A percentile compares a stretch with the other conserved stretches of the same genome.
Evolutionary conservation across 2,797 vertebrate genomes (phyloP).

Genomic region (Siniperca scherzeri): DNA sequence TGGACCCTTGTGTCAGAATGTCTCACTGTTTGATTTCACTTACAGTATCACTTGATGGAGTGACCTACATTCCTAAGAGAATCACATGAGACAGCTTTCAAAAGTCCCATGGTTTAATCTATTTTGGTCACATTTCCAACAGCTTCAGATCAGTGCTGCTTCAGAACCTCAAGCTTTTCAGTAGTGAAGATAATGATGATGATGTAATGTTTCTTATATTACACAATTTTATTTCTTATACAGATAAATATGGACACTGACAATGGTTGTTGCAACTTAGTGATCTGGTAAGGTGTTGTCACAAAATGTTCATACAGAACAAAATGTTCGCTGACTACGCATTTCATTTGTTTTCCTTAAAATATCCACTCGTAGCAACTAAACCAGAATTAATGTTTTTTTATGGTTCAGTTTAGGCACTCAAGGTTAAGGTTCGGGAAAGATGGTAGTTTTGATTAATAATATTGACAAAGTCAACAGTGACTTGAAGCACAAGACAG

Average conservation of each 20-base stretch:
- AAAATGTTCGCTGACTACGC: too few species aligned
- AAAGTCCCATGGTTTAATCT: slow-evolving; percentile 38
- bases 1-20: slow-evolving; percentile 10
- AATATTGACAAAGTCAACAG: neutral
- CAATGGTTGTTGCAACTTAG: neutral
- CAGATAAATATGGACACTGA: slow-evolving; percentile 15
- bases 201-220: slow-evolving; percentile 29
- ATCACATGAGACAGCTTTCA: slow-evolving; percentile 42
- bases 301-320: too few species aligned
- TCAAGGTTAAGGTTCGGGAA: neutral
- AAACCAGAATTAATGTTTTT: neutral
- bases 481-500: neutral
- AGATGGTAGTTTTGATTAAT: neutral
- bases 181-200: slow-evolving; percentile 11
- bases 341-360: too few species aligned
- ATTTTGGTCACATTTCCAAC: slow-evolving; percentile 52
- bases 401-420: neutral
- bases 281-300: neutral
- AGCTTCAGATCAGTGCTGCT: slow-evolving; percentile 46
- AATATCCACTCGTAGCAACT: too few species aligned
- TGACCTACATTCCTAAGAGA: slow-evolving; percentile 63
- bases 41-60: slow-evolving; percentile 41
- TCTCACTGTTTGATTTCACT: slow-evolving; percentile 46
- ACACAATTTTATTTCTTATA: neutral
- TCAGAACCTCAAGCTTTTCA: slow-evolving; percentile 42